Conservation (phyloP, 1,140 invertebrate species). For the Pachypeltis micranthus region DNA sequence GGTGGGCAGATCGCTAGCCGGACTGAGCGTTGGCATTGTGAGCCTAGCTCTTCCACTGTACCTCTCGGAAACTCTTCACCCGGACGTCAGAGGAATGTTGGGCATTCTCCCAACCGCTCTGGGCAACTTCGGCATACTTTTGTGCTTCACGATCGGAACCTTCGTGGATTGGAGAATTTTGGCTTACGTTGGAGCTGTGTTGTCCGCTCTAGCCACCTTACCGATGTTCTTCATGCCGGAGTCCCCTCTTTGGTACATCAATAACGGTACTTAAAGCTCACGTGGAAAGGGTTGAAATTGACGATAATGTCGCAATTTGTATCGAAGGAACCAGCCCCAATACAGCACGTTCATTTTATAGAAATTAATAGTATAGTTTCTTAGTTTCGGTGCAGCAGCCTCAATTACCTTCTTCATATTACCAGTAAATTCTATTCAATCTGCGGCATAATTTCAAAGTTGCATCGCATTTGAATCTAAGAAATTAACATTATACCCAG, state of each 20-base stretch:
- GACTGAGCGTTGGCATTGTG: slow-evolving; percentile 73
- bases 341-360: too few species aligned
- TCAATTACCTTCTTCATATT: too few species aligned
- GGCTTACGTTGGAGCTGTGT: slow-evolving; percentile 57
- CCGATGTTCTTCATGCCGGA: slow-evolving; percentile 75
- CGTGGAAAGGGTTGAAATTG: too few species aligned
- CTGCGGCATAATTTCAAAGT: too few species aligned
- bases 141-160: slow-evolving; percentile 60
- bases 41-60: slow-evolving; percentile 80
- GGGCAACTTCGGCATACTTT: slow-evolving; percentile 75
- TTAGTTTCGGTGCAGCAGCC: too few species aligned
- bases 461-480: too few species aligned
- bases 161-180: slow-evolving; percentile 68
- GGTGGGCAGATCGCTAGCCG: slow-evolving; percentile 60
- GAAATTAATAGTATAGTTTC: too few species aligned
- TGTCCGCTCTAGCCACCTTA: slow-evolving; percentile 66
- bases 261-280: slow-evolving; percentile 49
- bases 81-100: slow-evolving; percentile 75
- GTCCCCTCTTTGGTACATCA: slow-evolving; percentile 78
- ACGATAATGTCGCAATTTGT: too few species aligned
- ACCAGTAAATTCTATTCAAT: too few species aligned
- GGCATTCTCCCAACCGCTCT: slow-evolving; percentile 80
- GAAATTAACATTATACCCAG: too few species aligned
- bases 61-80: slow-evolving; percentile 78
- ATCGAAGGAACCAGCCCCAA: too few species aligned